Base-by-base conservation (phyloP, 64 coral and sea anemone species). In the Actinia tenebrosa region DNA sequence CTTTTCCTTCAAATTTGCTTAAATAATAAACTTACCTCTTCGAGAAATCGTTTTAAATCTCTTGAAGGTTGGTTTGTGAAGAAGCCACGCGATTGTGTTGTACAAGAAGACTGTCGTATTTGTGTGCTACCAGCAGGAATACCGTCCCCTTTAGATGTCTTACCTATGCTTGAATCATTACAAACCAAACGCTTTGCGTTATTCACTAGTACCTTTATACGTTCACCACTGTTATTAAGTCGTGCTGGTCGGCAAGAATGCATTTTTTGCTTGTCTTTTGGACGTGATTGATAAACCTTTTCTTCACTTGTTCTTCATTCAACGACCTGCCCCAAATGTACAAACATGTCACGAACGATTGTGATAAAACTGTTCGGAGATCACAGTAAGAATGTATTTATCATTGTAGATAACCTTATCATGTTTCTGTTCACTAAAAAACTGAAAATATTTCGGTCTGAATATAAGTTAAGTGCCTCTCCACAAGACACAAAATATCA, bases 1-100 rank as follows among this genome's bases (percentile, higher is more conserved):
- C 7, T 50, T 50, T 50, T 50, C 7, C 47, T 8, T 50, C 47
- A 50, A 11, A 58, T 58, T n/a, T 66, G 23, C n/a, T 69, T 75
- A 75, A 75, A 75, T 13, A 42, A 27, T 16, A 42, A 2, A 75
- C 86, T 77, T 82, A 96, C 94, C 94, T 96, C 94, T 69, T 96
- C 94, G 19, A 96, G 86, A 93, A 96, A 96, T 82, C 88, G 64
- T 83, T 84, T 90, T 19, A 96, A 79, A 53, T 96, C 94, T 20
- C 64, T 16, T 16, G 79, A 81, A 20, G 79, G 44, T 15, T 81
- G 79, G 27, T 81, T 81, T 1, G 44, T 81, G 46, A 81, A 81
- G 50, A 81, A 75, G 2, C 69, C 69, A 30, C 26, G 79, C 43
- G 79, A 53, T 22, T 81, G 16, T 81, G 44, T 50, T 53, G 79